Evolutionary conservation across 2,113 vertebrate genomes (phyloP).

Genomic region (Apodemus sylvaticus): DNA sequence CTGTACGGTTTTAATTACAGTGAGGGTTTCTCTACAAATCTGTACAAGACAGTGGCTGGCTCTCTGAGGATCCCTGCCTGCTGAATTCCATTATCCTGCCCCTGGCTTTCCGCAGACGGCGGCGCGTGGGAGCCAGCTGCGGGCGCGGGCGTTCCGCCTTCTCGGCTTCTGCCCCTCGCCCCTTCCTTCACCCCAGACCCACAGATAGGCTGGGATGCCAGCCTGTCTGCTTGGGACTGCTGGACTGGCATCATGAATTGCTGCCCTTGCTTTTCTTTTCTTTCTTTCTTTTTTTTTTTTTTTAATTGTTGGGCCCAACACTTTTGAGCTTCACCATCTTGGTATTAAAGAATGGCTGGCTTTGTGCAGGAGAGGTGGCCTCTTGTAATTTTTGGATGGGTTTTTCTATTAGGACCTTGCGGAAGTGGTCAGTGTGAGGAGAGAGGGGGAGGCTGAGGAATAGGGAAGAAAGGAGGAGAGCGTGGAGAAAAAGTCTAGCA

Average conservation of each 20-base stretch:
- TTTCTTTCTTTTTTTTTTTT: too few species aligned
- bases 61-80: slow-evolving; percentile 84
- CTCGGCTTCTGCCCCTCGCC: slow-evolving; percentile 76
- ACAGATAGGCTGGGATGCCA: slow-evolving; percentile 86
- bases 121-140: slow-evolving; percentile 89
- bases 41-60: slow-evolving; percentile 86
- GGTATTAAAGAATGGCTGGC: slow-evolving; percentile 59
- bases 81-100: slow-evolving; percentile 87
- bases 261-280: slow-evolving; percentile 69
- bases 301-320: slow-evolving; percentile 79
- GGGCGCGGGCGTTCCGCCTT: slow-evolving; percentile 76
- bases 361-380: slow-evolving; percentile 76
- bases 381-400: slow-evolving; percentile 59
- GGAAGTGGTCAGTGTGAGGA: slow-evolving; percentile 65
- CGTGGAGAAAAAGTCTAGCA: slow-evolving; percentile 43
- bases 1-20: slow-evolving; percentile 87
- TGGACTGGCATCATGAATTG: slow-evolving; percentile 81
- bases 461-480: background rate
- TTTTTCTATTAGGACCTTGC: slow-evolving; percentile 75
- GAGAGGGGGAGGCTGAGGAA: slow-evolving; percentile 20
- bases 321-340: slow-evolving; percentile 62
- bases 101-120: slow-evolving; percentile 80
- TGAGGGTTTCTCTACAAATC: slow-evolving; percentile 86
- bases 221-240: slow-evolving; percentile 84
- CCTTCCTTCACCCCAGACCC: slow-evolving; percentile 83